These are phyloP conservation scores for Magallana nippona DNA, from an alignment of 2,888 invertebrate species.

Conservation along the genomic window DNA sequence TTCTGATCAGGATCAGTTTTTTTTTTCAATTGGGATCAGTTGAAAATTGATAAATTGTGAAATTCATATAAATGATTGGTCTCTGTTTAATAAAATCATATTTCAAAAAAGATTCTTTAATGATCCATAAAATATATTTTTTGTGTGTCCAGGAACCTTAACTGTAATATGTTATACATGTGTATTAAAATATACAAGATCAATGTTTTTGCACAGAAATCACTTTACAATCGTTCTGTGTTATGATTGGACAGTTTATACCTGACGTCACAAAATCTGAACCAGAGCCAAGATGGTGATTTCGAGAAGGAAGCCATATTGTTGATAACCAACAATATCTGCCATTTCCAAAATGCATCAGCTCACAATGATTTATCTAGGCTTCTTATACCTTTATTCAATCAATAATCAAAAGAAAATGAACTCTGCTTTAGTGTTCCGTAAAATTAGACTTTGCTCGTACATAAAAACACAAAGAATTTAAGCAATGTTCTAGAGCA, in stretches of 20 bases:
- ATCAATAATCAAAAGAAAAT: background rate
- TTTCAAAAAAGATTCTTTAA: too few relatives aligned
- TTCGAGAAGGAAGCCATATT: constrained; percentile 49
- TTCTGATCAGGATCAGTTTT: too few relatives aligned
- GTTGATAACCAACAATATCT: constrained; percentile 32
- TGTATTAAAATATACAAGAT: too few relatives aligned
- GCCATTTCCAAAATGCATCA: background rate
- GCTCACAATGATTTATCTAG: background rate
- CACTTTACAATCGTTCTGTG: background rate
- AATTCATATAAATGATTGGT: too few relatives aligned
- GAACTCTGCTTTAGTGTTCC: background rate
- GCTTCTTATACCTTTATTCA: background rate
- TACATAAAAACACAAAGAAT: background rate
- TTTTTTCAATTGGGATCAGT: too few relatives aligned
- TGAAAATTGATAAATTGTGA: too few relatives aligned
- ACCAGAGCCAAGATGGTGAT: constrained; percentile 41
- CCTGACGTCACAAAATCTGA: constrained; percentile 37
- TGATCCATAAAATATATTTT: too few relatives aligned
- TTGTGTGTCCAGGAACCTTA: too few relatives aligned
- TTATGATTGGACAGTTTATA: background rate
- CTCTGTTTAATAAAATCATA: too few relatives aligned
- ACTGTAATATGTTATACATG: too few relatives aligned
- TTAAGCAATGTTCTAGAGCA: constrained; percentile 1
- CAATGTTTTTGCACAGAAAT: background rate
- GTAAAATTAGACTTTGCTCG: background rate